phyloP scores from a whole-genome alignment of 2,888 invertebrate species.

The Uloborus plumipes region DNA sequence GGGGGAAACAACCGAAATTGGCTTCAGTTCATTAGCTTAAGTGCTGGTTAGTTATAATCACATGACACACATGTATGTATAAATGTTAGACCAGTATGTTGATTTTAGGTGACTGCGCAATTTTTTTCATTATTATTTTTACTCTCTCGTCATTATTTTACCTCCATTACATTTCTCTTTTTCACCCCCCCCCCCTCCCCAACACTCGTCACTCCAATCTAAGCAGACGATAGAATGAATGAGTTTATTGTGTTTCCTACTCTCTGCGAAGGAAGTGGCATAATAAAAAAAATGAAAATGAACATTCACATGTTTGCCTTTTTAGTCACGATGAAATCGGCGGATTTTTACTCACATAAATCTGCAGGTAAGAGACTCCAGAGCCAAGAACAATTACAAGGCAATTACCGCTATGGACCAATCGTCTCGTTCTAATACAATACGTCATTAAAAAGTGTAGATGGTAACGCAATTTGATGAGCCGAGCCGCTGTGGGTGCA shows the following conservation, averaged over 20 bases:
- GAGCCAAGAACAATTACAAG: not conserved
- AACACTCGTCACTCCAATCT: too few relatives aligned
- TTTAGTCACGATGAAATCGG: too few relatives aligned
- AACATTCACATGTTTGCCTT: too few relatives aligned
- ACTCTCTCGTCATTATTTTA: constrained; percentile 26
- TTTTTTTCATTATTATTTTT: constrained; percentile 11
- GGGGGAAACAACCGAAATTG: constrained; percentile 28
- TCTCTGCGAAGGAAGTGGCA: too few relatives aligned
- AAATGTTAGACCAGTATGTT: constrained; percentile 50
- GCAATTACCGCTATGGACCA: not conserved
- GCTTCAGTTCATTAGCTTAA: constrained; percentile 61
- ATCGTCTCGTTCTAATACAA: not conserved
- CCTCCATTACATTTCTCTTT: constrained; percentile 24
- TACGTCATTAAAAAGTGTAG: not conserved
- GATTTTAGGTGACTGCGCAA: constrained; percentile 31
- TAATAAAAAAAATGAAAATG: too few relatives aligned
- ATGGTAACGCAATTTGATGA: too few relatives aligned
- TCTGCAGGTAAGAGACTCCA: not conserved
- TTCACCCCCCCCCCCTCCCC: too few relatives aligned
- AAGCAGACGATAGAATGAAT: too few relatives aligned
- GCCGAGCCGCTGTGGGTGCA: too few relatives aligned
- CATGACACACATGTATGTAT: constrained; percentile 44
- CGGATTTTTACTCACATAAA: constrained; percentile 9
- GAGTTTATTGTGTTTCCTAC: too few relatives aligned
- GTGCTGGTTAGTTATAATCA: constrained; percentile 56